Base-by-base conservation (phyloP, 35 echinoderm and acorn worm genomes). In the Apostichopus parvimensis region DNA sequence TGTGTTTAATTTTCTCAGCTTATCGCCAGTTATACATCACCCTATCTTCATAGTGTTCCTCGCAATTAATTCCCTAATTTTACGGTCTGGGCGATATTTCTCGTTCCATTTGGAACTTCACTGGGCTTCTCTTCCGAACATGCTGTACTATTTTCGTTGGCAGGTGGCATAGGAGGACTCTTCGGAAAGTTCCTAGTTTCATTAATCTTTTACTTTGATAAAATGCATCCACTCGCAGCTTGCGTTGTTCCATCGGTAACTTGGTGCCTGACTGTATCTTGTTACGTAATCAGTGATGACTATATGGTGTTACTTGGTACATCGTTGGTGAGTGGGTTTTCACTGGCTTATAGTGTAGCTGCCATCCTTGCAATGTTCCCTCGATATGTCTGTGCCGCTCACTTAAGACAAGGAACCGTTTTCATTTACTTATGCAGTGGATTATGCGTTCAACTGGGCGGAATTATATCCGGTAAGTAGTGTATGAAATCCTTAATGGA, bases 291-390 rank as follows among this genome's bases (percentile, higher is more conserved):
- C 22, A 45, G 24, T 80, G 10, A 12, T 80, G 78, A 80, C 9
- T 80, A 80, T 12, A 45, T 80, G 6, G 14, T 12, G 34, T 34
- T 80, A 14, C 78, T 80, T 12, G 13, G 12, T 13, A 14, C 78
- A 80, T 80, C 78, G 53, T 21, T 34, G 24, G 24, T 80, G 53
- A 80, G 24, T 80, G 78, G 78, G 6, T 80, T 80, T 25, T 80
- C 78, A 45, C 78, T 80, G 13, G 78, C 78, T 13, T 80, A 45
- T 26, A 45, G 17, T 45, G 78, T 54, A 10, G 17, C 78, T 8
- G 5, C 53, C 9, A 80, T 9, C 13, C 0, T 25, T 34, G 78
- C 20, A 45, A 34, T 80, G 6, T 6, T 80, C 13, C 78, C 78
- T 45, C 22, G 22, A 25, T 80, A 24, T 80, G 20, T 80, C 1